A percentile compares a stretch with the other conserved stretches of the same genome.
Evolutionary conservation across 2,888 invertebrate genomes (phyloP).

Genomic region (Leptinotarsa haldemani): DNA sequence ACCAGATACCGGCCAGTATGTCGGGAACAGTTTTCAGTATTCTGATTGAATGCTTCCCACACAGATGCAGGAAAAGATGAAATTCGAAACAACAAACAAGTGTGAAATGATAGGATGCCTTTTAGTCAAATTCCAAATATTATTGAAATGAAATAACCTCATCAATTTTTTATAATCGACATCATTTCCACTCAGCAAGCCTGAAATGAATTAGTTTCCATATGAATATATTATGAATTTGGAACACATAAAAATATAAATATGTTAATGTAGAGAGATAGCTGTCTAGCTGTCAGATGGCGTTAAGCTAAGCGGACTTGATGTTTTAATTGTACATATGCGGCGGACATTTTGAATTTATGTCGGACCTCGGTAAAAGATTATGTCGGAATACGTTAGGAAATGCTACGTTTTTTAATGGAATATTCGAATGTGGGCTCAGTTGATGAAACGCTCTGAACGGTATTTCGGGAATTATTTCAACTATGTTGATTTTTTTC

Average conservation of each 20-base stretch:
- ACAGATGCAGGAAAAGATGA: too few relatives aligned
- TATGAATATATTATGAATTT: slow-evolving; percentile 49
- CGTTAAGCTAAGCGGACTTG: slow-evolving; percentile 54
- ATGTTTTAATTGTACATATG: slow-evolving; percentile 55
- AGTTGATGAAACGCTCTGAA: slow-evolving; percentile 25
- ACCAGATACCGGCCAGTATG: too few relatives aligned
- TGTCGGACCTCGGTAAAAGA: slow-evolving; percentile 53
- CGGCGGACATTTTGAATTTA: slow-evolving; percentile 49
- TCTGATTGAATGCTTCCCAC: too few relatives aligned
- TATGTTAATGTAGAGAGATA: slow-evolving; percentile 54
- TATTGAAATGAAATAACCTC: slow-evolving; percentile 16
- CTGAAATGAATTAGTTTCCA: slow-evolving; percentile 39
- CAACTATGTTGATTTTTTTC: slow-evolving; percentile 28
- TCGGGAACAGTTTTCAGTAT: too few relatives aligned
- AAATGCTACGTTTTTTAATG: slow-evolving; percentile 32
- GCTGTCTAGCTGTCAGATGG: slow-evolving; percentile 54
- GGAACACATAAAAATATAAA: slow-evolving; percentile 51
- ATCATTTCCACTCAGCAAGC: slow-evolving; percentile 34
- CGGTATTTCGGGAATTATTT: slow-evolving; percentile 19
- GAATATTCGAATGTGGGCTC: slow-evolving; percentile 31
- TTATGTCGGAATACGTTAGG: slow-evolving; percentile 54
- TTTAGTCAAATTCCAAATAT: neutral
- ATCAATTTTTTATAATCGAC: slow-evolving; percentile 27
- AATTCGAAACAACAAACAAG: neutral
- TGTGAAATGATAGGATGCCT: too few relatives aligned